A percentile compares a stretch with the other conserved stretches of the same genome.
These are phyloP conservation scores for Pempheris klunzingeri DNA, from an alignment of 2,797 vertebrate genomes.

Conservation along the genomic window DNA sequence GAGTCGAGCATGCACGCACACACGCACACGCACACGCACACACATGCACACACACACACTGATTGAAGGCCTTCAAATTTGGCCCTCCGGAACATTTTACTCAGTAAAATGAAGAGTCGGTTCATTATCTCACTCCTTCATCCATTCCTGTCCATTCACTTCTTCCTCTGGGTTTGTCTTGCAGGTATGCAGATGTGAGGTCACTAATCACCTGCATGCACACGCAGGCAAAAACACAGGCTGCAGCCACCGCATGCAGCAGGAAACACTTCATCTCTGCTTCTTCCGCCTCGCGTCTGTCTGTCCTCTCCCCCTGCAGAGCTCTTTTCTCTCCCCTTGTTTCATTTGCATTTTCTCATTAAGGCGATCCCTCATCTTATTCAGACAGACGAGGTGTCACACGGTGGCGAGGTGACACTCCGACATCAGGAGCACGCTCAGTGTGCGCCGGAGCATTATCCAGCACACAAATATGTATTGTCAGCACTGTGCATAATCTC, in stretches of 20 bases:
- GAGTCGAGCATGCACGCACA: slow-evolving; percentile 23
- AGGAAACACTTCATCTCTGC: slow-evolving; percentile 46
- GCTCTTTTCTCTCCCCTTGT: slow-evolving; percentile 25
- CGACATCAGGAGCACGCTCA: slow-evolving; percentile 16
- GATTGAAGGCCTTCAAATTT: slow-evolving; percentile 15
- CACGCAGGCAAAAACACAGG: slow-evolving; percentile 58
- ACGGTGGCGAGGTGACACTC: slow-evolving; percentile 19
- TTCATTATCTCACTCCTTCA: slow-evolving; percentile 9
- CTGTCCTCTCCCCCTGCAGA: slow-evolving; percentile 44
- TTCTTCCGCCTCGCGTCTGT: slow-evolving; percentile 12
- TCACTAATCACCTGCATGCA: slow-evolving; percentile 70
- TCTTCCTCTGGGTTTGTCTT: slow-evolving; percentile 5
- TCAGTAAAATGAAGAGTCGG: slow-evolving; percentile 25
- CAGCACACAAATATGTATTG: slow-evolving; percentile 57
- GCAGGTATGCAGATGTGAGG: slow-evolving; percentile 63
- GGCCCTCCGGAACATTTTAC: slow-evolving; percentile 10
- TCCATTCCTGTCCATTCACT: not conserved
- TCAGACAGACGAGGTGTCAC: slow-evolving; percentile 57
- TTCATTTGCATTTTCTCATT: slow-evolving; percentile 73
- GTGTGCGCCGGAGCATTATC: slow-evolving; percentile 3
- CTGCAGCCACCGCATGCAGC: slow-evolving; percentile 48
- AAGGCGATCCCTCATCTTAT: slow-evolving; percentile 46
- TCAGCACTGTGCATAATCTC: slow-evolving; percentile 70
- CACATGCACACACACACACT: slow-evolving; percentile 5
- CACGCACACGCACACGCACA: slow-evolving; percentile 13